Evolutionary conservation across 30 jellyfish, hydroid and myxozoan genomes (phyloP).

Genomic region (Turritopsis dohrnii): DNA sequence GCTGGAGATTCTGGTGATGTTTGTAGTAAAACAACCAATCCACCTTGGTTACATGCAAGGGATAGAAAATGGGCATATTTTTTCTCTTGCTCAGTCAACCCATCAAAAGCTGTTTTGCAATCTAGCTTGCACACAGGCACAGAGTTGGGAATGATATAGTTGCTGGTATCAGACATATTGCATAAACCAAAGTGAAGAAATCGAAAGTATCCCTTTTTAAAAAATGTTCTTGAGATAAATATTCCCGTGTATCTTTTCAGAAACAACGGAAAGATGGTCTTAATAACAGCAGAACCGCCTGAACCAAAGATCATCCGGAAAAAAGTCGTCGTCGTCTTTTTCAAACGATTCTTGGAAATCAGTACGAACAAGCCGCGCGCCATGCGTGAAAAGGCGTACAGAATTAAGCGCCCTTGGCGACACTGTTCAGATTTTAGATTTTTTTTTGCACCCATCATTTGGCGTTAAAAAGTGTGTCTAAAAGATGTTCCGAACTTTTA

Average conservation of each 20-base stretch:
- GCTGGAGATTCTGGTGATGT: constrained; percentile 80
- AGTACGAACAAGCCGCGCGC: background rate
- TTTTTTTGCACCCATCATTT: too few species aligned
- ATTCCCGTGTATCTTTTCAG: background rate
- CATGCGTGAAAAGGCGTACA: background rate
- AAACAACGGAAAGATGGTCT: background rate
- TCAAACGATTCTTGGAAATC: background rate
- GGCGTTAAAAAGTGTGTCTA: too few species aligned
- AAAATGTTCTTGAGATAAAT: background rate
- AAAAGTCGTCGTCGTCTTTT: background rate
- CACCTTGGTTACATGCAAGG: constrained; percentile 66
- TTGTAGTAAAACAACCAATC: constrained; percentile 71
- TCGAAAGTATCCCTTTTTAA: background rate
- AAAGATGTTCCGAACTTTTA: too few species aligned
- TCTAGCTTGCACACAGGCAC: constrained; percentile 54
- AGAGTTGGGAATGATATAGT: constrained; percentile 44
- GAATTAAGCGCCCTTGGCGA: too few species aligned
- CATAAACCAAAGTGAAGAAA: background rate
- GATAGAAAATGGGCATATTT: constrained; percentile 66
- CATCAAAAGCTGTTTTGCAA: constrained; percentile 62
- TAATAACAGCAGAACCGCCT: background rate
- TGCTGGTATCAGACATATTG: constrained; percentile 21
- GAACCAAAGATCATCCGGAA: background rate
- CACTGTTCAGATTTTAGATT: too few species aligned
- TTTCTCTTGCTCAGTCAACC: constrained; percentile 51